Evolutionary conservation across 92 coral and sea anemone genomes (phyloP).

Genomic region (Galaxea fascicularis): DNA sequence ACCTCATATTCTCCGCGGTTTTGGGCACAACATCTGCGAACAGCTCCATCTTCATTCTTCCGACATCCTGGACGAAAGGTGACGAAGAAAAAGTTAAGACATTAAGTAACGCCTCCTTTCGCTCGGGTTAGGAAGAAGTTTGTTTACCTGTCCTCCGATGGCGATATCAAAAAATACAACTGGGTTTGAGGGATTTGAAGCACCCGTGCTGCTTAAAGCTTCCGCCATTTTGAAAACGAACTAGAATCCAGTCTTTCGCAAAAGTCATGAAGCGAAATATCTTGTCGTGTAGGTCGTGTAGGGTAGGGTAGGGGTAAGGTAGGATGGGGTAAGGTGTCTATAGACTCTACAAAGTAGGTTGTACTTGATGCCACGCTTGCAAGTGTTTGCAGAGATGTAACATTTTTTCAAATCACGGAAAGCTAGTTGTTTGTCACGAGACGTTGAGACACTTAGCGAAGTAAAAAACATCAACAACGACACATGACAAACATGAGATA

Average conservation of each 20-base stretch:
- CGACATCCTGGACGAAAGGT: constrained; percentile 75
- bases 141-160: constrained; percentile 90
- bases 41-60: constrained; percentile 93
- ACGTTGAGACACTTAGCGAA: too few species aligned
- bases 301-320: not conserved
- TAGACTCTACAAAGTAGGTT: too few species aligned
- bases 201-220: constrained; percentile 21
- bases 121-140: not conserved
- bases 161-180: constrained; percentile 88
- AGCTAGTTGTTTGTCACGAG: too few species aligned
- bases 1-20: constrained; percentile 97
- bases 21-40: constrained; percentile 93
- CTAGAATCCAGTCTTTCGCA: constrained; percentile 27
- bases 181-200: constrained; percentile 74
- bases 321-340: not conserved
- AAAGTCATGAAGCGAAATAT: not conserved
- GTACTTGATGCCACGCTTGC: too few species aligned
- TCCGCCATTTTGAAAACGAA: constrained; percentile 81
- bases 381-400: too few species aligned
- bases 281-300: not conserved
- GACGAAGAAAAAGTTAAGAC: not conserved
- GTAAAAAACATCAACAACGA: too few species aligned
- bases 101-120: not conserved
- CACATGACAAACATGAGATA: too few species aligned
- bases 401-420: too few species aligned